These are phyloP conservation scores for Eulemur rufifrons DNA, from an alignment of 2,113 vertebrate genomes.

Conservation along the genomic window DNA sequence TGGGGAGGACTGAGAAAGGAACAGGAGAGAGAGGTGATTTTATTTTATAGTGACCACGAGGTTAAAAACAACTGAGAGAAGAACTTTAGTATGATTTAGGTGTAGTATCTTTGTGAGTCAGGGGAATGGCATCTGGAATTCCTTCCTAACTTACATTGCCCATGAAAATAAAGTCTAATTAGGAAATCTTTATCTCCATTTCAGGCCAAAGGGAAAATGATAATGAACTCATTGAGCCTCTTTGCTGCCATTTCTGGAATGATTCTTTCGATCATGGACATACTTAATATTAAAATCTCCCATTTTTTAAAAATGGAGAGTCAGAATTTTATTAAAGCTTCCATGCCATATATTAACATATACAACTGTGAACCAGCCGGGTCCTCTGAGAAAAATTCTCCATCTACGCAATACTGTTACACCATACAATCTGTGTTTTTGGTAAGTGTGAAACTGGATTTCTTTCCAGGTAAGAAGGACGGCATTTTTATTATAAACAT, in stretches of 20 bases:
- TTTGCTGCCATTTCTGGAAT: constrained; percentile 71
- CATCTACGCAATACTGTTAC: constrained; percentile 37
- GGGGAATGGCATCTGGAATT: neutral
- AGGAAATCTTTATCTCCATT: neutral
- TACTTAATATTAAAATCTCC: constrained; percentile 74
- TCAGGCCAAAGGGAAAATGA: constrained; percentile 63
- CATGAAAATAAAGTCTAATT: neutral
- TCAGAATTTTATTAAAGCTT: neutral
- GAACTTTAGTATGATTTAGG: too few species aligned
- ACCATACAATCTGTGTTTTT: constrained; percentile 62
- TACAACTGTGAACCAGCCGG: constrained; percentile 52
- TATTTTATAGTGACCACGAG: neutral
- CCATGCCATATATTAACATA: constrained; percentile 17
- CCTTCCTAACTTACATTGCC: neutral
- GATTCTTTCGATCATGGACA: constrained; percentile 74
- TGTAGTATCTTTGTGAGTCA: neutral
- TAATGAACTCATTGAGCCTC: constrained; percentile 70
- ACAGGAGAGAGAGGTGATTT: neutral
- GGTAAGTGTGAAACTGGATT: constrained; percentile 54
- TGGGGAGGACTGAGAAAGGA: neutral
- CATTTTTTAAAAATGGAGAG: constrained; percentile 74
- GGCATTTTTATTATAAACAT: neutral
- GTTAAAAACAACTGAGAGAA: neutral
- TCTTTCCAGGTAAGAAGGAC: neutral
- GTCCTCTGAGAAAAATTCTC: neutral